phyloP scores from a whole-genome alignment of 2,888 invertebrate species.

The Parasteatoda lunata region DNA sequence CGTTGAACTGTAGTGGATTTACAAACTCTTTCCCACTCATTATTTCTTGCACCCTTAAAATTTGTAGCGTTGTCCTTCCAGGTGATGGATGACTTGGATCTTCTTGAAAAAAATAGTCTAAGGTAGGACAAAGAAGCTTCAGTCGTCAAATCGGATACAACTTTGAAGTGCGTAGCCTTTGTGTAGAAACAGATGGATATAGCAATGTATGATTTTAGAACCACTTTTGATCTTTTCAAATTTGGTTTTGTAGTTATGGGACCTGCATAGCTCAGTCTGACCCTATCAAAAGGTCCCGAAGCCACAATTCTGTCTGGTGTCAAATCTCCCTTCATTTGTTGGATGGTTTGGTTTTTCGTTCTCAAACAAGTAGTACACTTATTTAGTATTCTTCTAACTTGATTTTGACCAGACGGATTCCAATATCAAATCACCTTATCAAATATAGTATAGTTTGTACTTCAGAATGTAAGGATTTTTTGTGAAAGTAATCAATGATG shows the following conservation, averaged over 20 bases:
- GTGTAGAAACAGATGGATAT: constrained; percentile 72
- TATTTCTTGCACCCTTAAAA: constrained; percentile 40
- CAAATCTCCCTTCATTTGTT: constrained; percentile 72
- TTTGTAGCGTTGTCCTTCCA: constrained; percentile 66
- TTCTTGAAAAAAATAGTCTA: constrained; percentile 15
- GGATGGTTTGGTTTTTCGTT: constrained; percentile 65
- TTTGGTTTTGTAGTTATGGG: constrained; percentile 71
- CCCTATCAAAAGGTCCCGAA: constrained; percentile 71
- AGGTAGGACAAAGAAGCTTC: constrained; percentile 27
- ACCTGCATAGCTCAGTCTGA: constrained; percentile 73
- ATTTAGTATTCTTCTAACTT: constrained; percentile 69
- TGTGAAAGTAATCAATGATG: constrained; percentile 62
- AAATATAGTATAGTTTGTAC: constrained; percentile 66
- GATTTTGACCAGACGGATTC: constrained; percentile 71
- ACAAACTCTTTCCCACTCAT: not conserved
- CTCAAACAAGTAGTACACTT: constrained; percentile 72
- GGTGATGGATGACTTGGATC: constrained; percentile 42
- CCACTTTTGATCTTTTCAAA: constrained; percentile 70
- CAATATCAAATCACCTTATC: constrained; percentile 71
- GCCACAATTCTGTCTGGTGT: constrained; percentile 72
- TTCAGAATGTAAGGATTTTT: constrained; percentile 70
- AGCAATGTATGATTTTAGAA: constrained; percentile 71
- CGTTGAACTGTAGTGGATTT: not conserved
- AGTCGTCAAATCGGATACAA: constrained; percentile 29
- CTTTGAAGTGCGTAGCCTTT: constrained; percentile 70